Evolutionary conservation across 2,113 vertebrate genomes (phyloP), one percentile per base, ranked within the genome.

Genomic region (Heteronetta atricapilla): DNA sequence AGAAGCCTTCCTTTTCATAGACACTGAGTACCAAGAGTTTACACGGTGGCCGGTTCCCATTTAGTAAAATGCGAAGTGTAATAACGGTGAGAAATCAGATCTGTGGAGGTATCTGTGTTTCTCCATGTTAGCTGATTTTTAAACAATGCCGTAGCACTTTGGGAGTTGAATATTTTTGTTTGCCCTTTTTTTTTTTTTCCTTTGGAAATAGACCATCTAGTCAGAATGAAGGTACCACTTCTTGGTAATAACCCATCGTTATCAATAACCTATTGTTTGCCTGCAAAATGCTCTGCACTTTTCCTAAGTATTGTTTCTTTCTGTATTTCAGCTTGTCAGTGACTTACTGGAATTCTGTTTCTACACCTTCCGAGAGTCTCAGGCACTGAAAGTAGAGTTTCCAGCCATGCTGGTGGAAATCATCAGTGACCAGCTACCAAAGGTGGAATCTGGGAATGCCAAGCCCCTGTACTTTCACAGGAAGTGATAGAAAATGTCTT

Each of bases 351-450:
- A 99, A 96, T 99, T 99, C 97, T 99, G 99, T 97, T 99, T 99
- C 98, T 99, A 99, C 95, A 99, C 99, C 95, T 99, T 99, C 98
- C 98, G 99, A n/a, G 99, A 99, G 98, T 99, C 99, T 82, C 99
- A 99, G 98, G 99, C 99, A 83, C 98, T 99, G 97, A 99, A 99
- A 97, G 99, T 99, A 96, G 99, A 99, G 98, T 99, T 99, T 97
- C 99, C 99, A 1, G 99, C 99, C 56, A 99, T 99, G 99, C 98
- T 99, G 98, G 99, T 99, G 97, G 99, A 99, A 98, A 99, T 99
- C 97, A 99, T 99, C 98, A 99, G 99, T 70, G 99, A 99, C 98
- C 99, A 99, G 98, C 98, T 99, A 99, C 99, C 99, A 96, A 99
- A 99, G 98, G 99, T 99, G 98, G 99, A 99, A 96, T 99, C 99